Evolutionary conservation across 2,113 vertebrate species (phyloP), one percentile per base, ranked within the genome.

Genomic region (Neopipo cinnamomea): DNA sequence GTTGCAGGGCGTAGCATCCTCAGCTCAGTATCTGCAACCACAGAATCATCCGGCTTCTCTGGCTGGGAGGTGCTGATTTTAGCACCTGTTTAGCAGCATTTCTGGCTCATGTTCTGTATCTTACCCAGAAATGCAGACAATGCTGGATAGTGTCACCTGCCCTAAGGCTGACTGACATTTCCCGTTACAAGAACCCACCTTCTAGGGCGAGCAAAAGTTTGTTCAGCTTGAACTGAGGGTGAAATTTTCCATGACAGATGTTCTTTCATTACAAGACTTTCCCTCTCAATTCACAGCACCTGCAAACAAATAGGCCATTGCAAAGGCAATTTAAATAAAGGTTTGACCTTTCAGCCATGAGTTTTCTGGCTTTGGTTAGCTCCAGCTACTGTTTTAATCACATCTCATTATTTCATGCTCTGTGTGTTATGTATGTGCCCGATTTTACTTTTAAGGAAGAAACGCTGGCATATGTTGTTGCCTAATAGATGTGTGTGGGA

Each of bases 361-460:
- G 28, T 63, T 84, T 93, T 80, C 88, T 90, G 88, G 92, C 53
- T 96, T 61, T 56, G 66, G 18, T 93, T 56, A 58, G 75, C 47
- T 84, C 46, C 75, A 91, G 82, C 63, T 85, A 77, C 61, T 52
- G 50, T 75, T 91, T 93, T 95, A 78, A 86, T 93, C 85, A 65
- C 85, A 84, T 84, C 68, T 85, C 68, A 59, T 52, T 86, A 92
- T 70, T 83, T 91, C 53, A 74, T 42, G 55, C 44, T 84, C 67
- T 44, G 37, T 37, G n/a, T 74, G 41, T n/a, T 35, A 2, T 4
- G 33, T 44, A 2, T 3, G 30, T 41, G 78, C 59, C 86, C 89
- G 83, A 46, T 94, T 94, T 66, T 83, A 85, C 81, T 96, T 94
- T 74, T 84, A 96, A 93, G 84, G 86, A 72, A 93, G 81, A 95